Evolutionary conservation across 2,888 invertebrate genomes (phyloP).

Genomic region (Neoitamus cyanurus): DNA sequence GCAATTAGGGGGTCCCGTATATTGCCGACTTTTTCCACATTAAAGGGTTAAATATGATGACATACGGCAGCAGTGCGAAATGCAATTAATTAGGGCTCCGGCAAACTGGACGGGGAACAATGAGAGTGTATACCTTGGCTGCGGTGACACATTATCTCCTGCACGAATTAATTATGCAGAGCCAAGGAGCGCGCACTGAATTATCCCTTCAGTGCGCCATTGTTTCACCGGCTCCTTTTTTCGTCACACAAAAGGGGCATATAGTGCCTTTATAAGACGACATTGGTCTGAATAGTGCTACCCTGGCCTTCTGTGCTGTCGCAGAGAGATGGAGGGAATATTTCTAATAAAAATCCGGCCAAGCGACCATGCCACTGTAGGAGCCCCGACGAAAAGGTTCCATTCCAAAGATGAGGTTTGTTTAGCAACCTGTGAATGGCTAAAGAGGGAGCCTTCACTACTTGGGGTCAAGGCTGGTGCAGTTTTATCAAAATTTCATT

Average conservation of each 20-base stretch:
- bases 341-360: background rate
- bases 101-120: constrained; percentile 21
- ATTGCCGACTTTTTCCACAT: constrained; percentile 10
- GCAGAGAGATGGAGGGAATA: background rate
- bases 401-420: background rate
- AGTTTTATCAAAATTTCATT: background rate
- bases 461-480: background rate
- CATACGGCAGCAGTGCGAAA: constrained; percentile 37
- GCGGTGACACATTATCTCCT: constrained; percentile 21
- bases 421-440: background rate
- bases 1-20: background rate
- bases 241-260: background rate
- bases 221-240: background rate
- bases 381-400: background rate
- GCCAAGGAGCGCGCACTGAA: background rate
- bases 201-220: background rate
- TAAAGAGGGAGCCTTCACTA: background rate
- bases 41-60: constrained; percentile 31
- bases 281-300: background rate
- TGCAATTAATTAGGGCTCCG: constrained; percentile 24
- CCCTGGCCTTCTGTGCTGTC: background rate
- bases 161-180: constrained; percentile 34
- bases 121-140: background rate
- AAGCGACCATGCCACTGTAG: background rate
- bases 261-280: background rate